A percentile compares a stretch with the other conserved stretches of the same genome.
Evolutionary conservation across 1,140 invertebrate genomes (phyloP).

Genomic region (Odontomachus brunneus): DNA sequence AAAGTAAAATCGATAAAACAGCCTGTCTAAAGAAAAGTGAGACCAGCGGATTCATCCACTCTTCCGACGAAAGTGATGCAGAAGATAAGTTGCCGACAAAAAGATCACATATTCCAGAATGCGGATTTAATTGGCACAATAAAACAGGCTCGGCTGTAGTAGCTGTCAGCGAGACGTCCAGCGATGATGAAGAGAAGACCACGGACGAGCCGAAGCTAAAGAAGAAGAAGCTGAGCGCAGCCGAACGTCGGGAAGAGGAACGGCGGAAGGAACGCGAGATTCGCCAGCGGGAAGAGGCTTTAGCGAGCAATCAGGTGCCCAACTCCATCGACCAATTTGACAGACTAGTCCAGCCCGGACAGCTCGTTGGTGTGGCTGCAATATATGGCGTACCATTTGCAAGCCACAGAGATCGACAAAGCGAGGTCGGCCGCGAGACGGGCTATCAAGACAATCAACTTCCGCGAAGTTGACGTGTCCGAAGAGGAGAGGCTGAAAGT

Average conservation of each 20-base stretch:
- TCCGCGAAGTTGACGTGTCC: slow-evolving; percentile 85
- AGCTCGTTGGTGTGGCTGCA: no score
- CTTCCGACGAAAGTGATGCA: slow-evolving; percentile 17
- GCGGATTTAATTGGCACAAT: slow-evolving; percentile 80
- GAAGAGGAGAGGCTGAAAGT: slow-evolving; percentile 77
- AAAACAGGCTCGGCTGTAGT: slow-evolving; percentile 29
- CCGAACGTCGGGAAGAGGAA: slow-evolving; percentile 88
- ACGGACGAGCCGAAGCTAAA: slow-evolving; percentile 83
- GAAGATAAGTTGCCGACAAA: not conserved
- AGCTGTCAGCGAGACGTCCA: slow-evolving; percentile 70
- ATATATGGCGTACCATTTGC: no score
- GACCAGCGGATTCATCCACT: not conserved
- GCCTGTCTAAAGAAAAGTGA: not conserved
- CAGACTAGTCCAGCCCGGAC: no score
- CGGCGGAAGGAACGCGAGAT: slow-evolving; percentile 89
- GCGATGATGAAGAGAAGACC: slow-evolving; percentile 73
- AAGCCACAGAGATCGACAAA: no score
- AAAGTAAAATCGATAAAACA: not conserved
- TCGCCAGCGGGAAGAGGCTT: no score
- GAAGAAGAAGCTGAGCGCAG: slow-evolving; percentile 88
- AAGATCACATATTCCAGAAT: no score
- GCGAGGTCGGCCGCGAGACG: slow-evolving; percentile 91
- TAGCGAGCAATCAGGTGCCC: no score
- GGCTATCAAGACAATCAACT: slow-evolving; percentile 94
- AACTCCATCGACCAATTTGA: no score